Evolutionary conservation across 2,797 vertebrate genomes (phyloP).

Genomic region (Pelobates cultripes): DNA sequence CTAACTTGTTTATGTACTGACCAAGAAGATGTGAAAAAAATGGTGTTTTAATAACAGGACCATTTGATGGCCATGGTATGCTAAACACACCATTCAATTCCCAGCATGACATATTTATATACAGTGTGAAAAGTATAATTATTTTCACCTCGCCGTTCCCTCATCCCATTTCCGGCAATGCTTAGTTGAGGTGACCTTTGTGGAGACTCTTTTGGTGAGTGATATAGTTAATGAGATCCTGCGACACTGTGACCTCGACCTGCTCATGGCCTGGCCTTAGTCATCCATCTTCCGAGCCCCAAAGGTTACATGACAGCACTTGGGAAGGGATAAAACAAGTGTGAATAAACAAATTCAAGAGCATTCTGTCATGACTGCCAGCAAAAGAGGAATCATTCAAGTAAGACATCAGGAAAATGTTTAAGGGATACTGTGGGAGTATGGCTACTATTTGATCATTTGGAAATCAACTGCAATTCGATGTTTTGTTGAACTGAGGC

Average conservation of each 20-base stretch:
- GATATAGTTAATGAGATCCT: conserved; percentile 80
- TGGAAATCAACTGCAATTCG: background rate
- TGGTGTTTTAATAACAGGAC: background rate
- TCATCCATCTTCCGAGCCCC: conserved; percentile 77
- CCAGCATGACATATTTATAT: conserved; percentile 39
- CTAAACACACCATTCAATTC: conserved; percentile 32
- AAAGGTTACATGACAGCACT: conserved; percentile 68
- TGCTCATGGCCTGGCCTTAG: conserved; percentile 64
- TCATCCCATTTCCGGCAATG: conserved; percentile 54
- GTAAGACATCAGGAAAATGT: conserved; percentile 28
- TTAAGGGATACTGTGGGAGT: background rate
- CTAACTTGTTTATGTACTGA: background rate
- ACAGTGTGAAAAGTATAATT: conserved; percentile 38
- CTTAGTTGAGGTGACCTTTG: conserved; percentile 68
- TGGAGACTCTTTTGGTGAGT: conserved; percentile 69
- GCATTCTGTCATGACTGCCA: conserved; percentile 73
- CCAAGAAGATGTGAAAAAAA: no score
- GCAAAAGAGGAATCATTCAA: conserved; percentile 2
- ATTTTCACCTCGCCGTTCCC: conserved; percentile 58
- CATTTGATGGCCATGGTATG: background rate
- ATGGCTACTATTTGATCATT: background rate
- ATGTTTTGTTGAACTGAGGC: background rate
- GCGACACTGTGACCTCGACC: conserved; percentile 74
- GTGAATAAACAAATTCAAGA: conserved; percentile 80
- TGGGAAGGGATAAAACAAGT: conserved; percentile 81